Conservation (phyloP, 2,888 invertebrate species). For the Allygus modestus region DNA sequence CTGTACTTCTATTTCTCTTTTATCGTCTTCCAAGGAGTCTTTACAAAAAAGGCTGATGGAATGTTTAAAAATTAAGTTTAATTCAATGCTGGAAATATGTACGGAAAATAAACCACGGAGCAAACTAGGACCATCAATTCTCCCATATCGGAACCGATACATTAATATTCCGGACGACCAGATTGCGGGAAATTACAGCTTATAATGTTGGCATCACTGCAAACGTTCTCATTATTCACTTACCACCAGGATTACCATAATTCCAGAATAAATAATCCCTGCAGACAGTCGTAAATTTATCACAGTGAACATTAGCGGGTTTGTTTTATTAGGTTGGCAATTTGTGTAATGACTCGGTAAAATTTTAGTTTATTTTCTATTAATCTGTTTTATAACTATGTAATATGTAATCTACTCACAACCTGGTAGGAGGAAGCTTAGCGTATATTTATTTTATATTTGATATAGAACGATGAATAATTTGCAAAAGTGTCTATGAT, state of each 20-base stretch:
- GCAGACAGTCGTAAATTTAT: conserved; percentile 35
- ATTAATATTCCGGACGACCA: conserved; percentile 33
- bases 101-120: not conserved
- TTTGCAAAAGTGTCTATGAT: no score
- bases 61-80: no score
- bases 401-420: no score
- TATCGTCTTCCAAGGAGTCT: no score
- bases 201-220: conserved; percentile 43
- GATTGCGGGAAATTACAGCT: conserved; percentile 42
- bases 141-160: conserved; percentile 1
- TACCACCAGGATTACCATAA: conserved; percentile 41
- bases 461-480: no score
- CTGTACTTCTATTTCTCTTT: no score
- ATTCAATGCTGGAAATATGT: not conserved
- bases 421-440: no score
- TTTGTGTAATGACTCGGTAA: not conserved
- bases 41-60: no score
- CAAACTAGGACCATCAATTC: conserved; percentile 15
- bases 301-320: conserved; percentile 31
- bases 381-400: not conserved
- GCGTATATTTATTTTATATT: no score
- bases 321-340: conserved; percentile 14
- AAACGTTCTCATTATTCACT: conserved; percentile 39
- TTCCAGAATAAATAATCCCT: conserved; percentile 35
- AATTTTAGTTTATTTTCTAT: not conserved